Conservation (phyloP, 2,113 vertebrate species). For the Chauna torquata region DNA sequence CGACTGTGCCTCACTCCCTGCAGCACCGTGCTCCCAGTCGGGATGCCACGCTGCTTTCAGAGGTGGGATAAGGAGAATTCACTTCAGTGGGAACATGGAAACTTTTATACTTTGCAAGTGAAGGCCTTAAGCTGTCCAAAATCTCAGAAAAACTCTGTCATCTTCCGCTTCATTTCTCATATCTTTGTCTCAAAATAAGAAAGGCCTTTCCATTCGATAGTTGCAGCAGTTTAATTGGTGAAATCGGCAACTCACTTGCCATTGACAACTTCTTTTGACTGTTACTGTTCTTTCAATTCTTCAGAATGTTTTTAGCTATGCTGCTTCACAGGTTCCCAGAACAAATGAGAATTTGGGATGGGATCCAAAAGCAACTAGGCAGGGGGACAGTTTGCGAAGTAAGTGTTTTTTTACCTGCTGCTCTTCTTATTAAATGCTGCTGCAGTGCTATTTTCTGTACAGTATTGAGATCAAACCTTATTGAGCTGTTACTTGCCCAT, state of each 20-base stretch:
- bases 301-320: neutral
- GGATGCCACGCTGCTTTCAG: neutral
- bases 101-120: neutral
- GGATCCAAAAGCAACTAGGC: neutral
- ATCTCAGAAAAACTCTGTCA: neutral
- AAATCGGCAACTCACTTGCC: neutral
- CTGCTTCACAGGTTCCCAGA: neutral
- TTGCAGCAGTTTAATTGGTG: neutral
- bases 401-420: neutral
- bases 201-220: neutral
- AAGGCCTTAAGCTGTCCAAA: neutral
- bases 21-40: neutral
- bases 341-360: neutral
- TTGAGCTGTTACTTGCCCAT: neutral
- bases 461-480: neutral
- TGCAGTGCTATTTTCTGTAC: neutral
- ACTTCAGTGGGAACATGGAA: neutral
- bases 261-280: neutral
- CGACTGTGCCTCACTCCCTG: neutral
- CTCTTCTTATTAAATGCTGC: neutral
- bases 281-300: neutral
- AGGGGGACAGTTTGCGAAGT: neutral
- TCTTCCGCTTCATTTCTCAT: neutral
- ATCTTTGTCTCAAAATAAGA: neutral
- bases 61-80: neutral